phyloP scores from a whole-genome alignment of 2,888 invertebrate genomes.

The Orgyia antiqua region DNA sequence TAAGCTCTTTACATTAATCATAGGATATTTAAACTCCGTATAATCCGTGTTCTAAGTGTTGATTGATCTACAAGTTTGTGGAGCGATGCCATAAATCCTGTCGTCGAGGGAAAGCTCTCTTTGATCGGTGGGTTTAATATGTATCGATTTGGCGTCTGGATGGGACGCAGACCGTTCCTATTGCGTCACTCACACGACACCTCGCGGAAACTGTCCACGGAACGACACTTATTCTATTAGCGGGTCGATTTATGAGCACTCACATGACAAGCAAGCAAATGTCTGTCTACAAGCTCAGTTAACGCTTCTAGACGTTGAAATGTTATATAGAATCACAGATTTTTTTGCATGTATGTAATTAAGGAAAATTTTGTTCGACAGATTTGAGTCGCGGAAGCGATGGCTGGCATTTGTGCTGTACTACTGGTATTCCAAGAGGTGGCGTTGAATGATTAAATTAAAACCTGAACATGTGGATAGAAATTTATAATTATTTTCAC shows the following conservation, averaged over 20 bases:
- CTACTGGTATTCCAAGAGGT: too few relatives aligned
- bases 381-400: neutral
- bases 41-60: conserved; percentile 11
- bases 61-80: conserved; percentile 27
- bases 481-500: too few relatives aligned
- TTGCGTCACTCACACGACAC: conserved; percentile 59
- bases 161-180: conserved; percentile 47
- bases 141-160: conserved; percentile 64
- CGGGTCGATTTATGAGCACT: conserved; percentile 46
- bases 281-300: conserved; percentile 39
- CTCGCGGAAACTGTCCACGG: conserved; percentile 49
- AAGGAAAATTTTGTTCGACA: conserved; percentile 12
- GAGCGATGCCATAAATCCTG: conserved; percentile 43
- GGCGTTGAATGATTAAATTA: too few relatives aligned
- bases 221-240: conserved; percentile 56
- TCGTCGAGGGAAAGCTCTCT: conserved; percentile 51
- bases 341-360: conserved; percentile 13
- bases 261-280: conserved; percentile 41
- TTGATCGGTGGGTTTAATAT: conserved; percentile 69
- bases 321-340: conserved; percentile 21
- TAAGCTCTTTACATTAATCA: too few relatives aligned
- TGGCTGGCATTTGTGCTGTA: too few relatives aligned
- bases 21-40: too few relatives aligned
- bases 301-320: conserved; percentile 40
- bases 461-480: too few relatives aligned